phyloP scores from a whole-genome alignment of 2,113 vertebrate species.

The Hydrochoerus hydrochaeris region DNA sequence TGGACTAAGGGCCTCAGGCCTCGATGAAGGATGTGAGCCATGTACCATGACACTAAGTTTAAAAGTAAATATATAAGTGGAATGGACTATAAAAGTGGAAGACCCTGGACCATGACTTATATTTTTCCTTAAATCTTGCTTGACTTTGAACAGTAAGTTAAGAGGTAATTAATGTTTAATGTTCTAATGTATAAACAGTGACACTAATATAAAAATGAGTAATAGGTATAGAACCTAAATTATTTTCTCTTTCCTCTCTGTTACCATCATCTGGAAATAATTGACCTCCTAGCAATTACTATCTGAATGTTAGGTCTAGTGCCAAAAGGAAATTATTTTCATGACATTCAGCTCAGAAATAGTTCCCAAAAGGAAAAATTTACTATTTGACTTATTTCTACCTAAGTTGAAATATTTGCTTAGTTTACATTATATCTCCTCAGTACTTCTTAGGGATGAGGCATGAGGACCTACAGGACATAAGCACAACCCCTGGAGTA shows the following conservation, averaged over 20 bases:
- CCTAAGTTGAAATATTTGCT: background rate
- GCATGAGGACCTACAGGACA: fast-evolving
- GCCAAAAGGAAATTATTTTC: slow-evolving; percentile 32
- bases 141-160: slow-evolving; percentile 4
- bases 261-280: background rate
- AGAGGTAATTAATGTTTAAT: slow-evolving; percentile 9
- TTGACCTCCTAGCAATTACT: background rate
- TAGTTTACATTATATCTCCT: background rate
- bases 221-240: background rate
- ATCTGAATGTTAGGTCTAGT: background rate
- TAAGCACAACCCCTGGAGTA: background rate
- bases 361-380: slow-evolving; percentile 30
- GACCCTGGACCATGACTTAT: background rate
- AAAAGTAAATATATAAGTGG: background rate
- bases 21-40: background rate
- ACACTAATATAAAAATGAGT: background rate
- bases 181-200: background rate
- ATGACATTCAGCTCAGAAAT: background rate
- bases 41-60: background rate
- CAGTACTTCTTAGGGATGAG: background rate
- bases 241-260: slow-evolving; percentile 8
- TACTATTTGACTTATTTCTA: background rate
- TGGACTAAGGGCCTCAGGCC: background rate
- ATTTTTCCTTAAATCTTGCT: background rate
- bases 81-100: background rate